A percentile compares a stretch with the other conserved stretches of the same genome.
phyloP scores from a whole-genome alignment of 2,113 vertebrate genomes.

The Spheniscus mendiculus region DNA sequence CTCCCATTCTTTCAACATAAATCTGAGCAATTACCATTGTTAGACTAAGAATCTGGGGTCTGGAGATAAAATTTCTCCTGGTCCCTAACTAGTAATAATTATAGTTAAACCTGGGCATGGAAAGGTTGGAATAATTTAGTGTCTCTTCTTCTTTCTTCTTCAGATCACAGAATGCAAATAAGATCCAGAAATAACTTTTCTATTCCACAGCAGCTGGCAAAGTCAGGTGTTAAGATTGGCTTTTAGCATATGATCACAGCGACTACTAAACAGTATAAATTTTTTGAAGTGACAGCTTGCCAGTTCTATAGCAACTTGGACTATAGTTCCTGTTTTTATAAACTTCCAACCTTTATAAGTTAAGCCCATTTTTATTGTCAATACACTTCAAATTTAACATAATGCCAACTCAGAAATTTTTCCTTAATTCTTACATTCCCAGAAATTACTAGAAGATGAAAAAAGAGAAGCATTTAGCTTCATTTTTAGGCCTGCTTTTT shows the following conservation, averaged over 20 bases:
- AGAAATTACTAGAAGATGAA: conserved; percentile 52
- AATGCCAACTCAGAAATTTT: conserved; percentile 50
- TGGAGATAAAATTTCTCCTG: conserved; percentile 45
- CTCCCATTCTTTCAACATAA: neutral
- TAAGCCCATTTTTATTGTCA: conserved; percentile 72
- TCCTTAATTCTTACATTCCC: conserved; percentile 62
- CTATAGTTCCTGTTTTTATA: conserved; percentile 72
- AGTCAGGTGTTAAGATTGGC: conserved; percentile 75
- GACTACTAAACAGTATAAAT: conserved; percentile 69
- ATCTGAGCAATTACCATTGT: conserved; percentile 17
- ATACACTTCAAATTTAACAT: conserved; percentile 67
- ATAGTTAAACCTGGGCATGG: conserved; percentile 56
- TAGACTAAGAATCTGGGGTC: neutral
- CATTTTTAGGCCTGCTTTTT: neutral
- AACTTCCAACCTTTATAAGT: conserved; percentile 74
- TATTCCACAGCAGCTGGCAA: conserved; percentile 75
- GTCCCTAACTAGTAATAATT: conserved; percentile 64
- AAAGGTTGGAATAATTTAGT: conserved; percentile 72
- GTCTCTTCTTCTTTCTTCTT: conserved; percentile 74
- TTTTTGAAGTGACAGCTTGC: conserved; percentile 71
- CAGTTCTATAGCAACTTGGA: conserved; percentile 74
- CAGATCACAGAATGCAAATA: conserved; percentile 69
- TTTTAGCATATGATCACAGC: conserved; percentile 60
- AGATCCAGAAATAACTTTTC: conserved; percentile 75
- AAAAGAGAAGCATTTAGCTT: conserved; percentile 7